Evolutionary conservation across 2,113 vertebrate genomes (phyloP).

Genomic region (Apus apus): DNA sequence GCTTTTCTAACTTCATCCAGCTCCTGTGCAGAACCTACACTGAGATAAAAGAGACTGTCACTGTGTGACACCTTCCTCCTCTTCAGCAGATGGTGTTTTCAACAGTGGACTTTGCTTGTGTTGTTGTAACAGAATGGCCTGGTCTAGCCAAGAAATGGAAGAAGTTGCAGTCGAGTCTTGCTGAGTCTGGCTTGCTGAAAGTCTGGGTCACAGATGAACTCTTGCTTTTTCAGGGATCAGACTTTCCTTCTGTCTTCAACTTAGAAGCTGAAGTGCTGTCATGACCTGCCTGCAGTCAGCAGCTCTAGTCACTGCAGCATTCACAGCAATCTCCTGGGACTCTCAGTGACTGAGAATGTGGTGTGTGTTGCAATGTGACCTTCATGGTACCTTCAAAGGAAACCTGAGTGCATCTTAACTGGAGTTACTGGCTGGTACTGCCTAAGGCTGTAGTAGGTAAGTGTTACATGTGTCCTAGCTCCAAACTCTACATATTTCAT

Average conservation of each 20-base stretch:
- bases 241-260: not conserved
- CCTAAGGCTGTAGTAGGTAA: not conserved
- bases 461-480: not conserved
- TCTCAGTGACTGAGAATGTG: not conserved
- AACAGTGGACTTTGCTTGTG: constrained; percentile 40
- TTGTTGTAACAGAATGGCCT: constrained; percentile 6
- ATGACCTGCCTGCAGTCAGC: not conserved
- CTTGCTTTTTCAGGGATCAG: not conserved
- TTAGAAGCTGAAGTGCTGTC: not conserved
- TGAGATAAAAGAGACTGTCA: constrained; percentile 52
- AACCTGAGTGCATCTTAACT: not conserved
- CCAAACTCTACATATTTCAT: not conserved
- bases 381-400: not conserved
- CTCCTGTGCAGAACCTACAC: constrained; percentile 42
- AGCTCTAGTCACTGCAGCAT: not conserved
- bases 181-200: not conserved
- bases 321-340: not conserved
- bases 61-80: constrained; percentile 62
- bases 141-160: not conserved
- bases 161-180: constrained; percentile 26
- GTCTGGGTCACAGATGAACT: not conserved
- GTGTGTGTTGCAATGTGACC: not conserved
- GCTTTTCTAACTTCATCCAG: constrained; percentile 30
- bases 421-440: not conserved
- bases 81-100: constrained; percentile 68